Evolutionary conservation across 35 echinoderm and acorn worm genomes (phyloP).

Genomic region (Diadema setosum): DNA sequence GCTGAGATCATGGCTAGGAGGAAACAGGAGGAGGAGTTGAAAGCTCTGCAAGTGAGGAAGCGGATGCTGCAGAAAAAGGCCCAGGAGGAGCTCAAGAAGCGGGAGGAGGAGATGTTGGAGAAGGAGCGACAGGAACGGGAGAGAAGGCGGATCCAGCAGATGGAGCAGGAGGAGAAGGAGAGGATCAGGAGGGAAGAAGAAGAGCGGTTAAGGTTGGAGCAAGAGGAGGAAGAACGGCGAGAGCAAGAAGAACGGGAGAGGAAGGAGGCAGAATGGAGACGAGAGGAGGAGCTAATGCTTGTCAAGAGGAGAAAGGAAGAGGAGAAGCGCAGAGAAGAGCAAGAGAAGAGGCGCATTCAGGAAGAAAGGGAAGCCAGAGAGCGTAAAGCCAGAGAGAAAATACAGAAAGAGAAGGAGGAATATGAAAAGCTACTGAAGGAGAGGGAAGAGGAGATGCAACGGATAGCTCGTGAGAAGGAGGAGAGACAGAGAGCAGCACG

Average conservation of each 20-base stretch:
- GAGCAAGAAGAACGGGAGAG: slow-evolving; percentile 15
- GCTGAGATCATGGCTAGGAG: slow-evolving; percentile 46
- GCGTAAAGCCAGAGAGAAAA: slow-evolving; percentile 31
- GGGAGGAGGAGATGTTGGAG: slow-evolving; percentile 38
- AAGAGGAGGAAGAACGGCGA: slow-evolving; percentile 48
- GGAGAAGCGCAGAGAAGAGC: background rate
- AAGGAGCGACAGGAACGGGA: slow-evolving; percentile 47
- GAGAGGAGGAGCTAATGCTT: slow-evolving; percentile 20
- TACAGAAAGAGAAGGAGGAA: slow-evolving; percentile 8
- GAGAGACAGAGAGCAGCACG: background rate
- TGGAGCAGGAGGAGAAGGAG: slow-evolving; percentile 25
- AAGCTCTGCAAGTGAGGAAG: slow-evolving; percentile 34
- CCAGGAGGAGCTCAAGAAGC: slow-evolving; percentile 20
- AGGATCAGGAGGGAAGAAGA: slow-evolving; percentile 45
- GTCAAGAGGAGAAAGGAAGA: slow-evolving; percentile 6
- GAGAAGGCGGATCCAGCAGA: slow-evolving; percentile 4
- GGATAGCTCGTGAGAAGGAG: background rate
- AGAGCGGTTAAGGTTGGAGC: slow-evolving; percentile 41
- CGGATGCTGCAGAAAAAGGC: slow-evolving; percentile 43
- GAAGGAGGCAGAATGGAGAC: slow-evolving; percentile 18
- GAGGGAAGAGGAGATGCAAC: background rate
- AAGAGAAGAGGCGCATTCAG: slow-evolving; percentile 11
- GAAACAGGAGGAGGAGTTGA: slow-evolving; percentile 38
- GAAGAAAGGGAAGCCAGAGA: slow-evolving; percentile 23
- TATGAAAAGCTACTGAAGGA: background rate